Conservation (phyloP, 1,140 invertebrate genomes). For the Cyclargus thomasi region DNA sequence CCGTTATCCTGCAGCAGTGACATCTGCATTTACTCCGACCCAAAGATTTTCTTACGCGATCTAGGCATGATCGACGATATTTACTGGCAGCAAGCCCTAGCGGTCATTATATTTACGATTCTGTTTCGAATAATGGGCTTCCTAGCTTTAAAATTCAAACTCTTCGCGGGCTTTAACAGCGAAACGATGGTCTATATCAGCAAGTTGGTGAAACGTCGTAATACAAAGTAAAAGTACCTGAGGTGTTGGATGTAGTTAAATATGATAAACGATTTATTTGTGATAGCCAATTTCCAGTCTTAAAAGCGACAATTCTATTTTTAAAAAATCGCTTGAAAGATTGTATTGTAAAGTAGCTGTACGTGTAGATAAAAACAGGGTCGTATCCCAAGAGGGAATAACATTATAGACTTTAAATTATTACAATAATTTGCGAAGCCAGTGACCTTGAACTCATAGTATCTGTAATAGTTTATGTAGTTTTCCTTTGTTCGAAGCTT, state of each 20-base stretch:
- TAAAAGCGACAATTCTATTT: background rate
- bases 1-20: constrained; percentile 55
- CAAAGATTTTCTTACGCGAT: constrained; percentile 70
- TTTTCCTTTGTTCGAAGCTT: too few relatives aligned
- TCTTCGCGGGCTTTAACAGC: constrained; percentile 63
- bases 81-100: constrained; percentile 58
- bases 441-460: too few relatives aligned
- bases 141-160: constrained; percentile 59
- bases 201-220: constrained; percentile 59
- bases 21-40: constrained; percentile 77
- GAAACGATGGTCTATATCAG: constrained; percentile 67
- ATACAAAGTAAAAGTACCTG: background rate
- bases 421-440: too few relatives aligned
- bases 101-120: constrained; percentile 60
- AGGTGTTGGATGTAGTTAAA: background rate
- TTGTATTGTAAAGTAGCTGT: too few relatives aligned
- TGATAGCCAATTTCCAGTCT: too few relatives aligned
- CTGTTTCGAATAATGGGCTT: constrained; percentile 66
- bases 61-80: constrained; percentile 63
- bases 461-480: too few relatives aligned
- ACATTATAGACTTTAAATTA: too few relatives aligned
- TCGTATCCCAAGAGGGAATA: too few relatives aligned
- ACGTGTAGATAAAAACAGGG: too few relatives aligned
- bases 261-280: too few relatives aligned
- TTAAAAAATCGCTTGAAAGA: too few relatives aligned